A percentile compares a stretch with the other conserved stretches of the same genome.
phyloP scores from a whole-genome alignment of 2,888 invertebrate genomes.

The Mesochorus sp. region DNA sequence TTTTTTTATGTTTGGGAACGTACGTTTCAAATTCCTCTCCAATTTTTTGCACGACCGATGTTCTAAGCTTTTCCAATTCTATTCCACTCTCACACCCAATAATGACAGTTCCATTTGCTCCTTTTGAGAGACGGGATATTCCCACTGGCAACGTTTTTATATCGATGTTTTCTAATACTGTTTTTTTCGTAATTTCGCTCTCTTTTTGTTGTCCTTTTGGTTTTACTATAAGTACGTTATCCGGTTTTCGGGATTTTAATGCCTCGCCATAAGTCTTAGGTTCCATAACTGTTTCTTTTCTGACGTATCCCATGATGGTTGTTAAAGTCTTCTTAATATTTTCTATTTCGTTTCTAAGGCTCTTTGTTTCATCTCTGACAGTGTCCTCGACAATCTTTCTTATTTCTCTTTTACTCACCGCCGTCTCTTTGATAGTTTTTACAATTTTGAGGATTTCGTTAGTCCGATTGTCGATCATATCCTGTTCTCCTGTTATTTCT shows the following conservation, averaged over 20 bases:
- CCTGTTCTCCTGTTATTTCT: too few species aligned
- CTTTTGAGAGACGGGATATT: too few species aligned
- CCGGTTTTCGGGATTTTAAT: neutral
- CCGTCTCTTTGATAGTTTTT: slow-evolving; percentile 6
- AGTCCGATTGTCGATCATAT: neutral
- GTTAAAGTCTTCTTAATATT: neutral
- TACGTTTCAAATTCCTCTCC: neutral
- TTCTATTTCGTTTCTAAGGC: slow-evolving; percentile 11
- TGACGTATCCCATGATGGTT: too few species aligned
- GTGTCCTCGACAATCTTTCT: neutral
- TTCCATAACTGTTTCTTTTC: too few species aligned
- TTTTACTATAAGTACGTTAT: slow-evolving; percentile 4
- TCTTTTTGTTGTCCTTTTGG: slow-evolving; percentile 7
- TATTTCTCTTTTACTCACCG: slow-evolving; percentile 6
- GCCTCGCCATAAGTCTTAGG: too few species aligned
- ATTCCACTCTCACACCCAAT: slow-evolving; percentile 12
- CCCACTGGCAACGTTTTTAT: neutral
- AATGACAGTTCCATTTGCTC: neutral
- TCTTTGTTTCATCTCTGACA: neutral
- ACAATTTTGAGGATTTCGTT: slow-evolving; percentile 6
- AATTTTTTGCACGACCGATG: neutral
- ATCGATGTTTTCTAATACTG: neutral
- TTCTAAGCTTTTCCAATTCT: neutral
- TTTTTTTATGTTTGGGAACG: neutral
- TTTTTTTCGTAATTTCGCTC: neutral